Base-by-base conservation (phyloP, 2,888 invertebrate species). In the Drosophila subquinaria region DNA sequence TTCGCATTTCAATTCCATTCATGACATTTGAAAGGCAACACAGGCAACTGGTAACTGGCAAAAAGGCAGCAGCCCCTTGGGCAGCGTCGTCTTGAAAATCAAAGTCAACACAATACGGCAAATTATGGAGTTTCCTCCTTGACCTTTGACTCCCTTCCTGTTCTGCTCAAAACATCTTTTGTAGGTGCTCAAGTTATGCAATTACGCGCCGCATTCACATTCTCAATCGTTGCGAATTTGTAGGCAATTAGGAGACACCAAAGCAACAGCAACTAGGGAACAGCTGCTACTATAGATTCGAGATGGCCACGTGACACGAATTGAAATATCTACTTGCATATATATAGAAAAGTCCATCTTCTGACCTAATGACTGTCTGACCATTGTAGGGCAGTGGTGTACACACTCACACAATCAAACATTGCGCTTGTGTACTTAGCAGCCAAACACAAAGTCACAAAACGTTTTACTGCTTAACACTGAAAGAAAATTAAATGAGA, bases 61-160 rank as follows among this genome's bases (percentile, higher is more conserved):
- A 42, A 30, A 62, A 27, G 35, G 38, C 45, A 57, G 42, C 48
- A 30, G 73, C 42, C 57, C 57, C 56, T 45, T 64, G 76, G 70
- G 63, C 75, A 65, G 57, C 51, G 23, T 27, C 63, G 45, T 4
- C 53, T 53, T 8, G 47, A 13, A 50, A 65, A 72, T 72, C 80
- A 56, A 51, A 55, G 45, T 45, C 53, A 66, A 57, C 50, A 80
- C 89, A 88, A 89, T 89, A 75, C 65, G 66, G 85, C 89, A 82
- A 86, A 89, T 86, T 89, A 89, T 89, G 80, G 61, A 68, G 69
- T 73, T 86, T 89, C 88, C 89, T 78, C 56, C 72, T 69, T 86
- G 88, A 88, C 86, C 88, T 84, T 76, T 76, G 8, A 40, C 65
- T 48, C 47, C 15, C 40, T n/a, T 3, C 48, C 51, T 30, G n/a